These are phyloP conservation scores for Ooceraea biroi DNA, from an alignment of 1,140 invertebrate species.

Conservation along the genomic window DNA sequence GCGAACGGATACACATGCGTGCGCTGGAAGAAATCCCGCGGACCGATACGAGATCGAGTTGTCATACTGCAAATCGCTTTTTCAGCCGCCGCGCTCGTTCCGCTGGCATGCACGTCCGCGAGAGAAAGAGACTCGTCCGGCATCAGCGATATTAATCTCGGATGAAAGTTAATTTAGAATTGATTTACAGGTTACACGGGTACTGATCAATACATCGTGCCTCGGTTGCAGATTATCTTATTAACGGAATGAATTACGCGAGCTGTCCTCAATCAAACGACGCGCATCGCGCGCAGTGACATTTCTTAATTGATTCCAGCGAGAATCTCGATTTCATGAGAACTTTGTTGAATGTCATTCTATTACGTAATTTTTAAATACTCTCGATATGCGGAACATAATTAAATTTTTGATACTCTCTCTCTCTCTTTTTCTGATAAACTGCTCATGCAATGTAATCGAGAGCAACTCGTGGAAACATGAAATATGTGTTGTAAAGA, in stretches of 20 bases:
- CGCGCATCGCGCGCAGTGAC: neutral
- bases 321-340: neutral
- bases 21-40: conserved; percentile 45
- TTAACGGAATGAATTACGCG: conserved; percentile 44
- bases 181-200: conserved; percentile 58
- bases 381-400: no score
- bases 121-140: conserved; percentile 9
- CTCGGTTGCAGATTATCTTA: conserved; percentile 48
- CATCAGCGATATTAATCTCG: conserved; percentile 58
- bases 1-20: conserved; percentile 59
- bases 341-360: neutral
- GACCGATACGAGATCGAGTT: conserved; percentile 56
- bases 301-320: neutral
- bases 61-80: conserved; percentile 62
- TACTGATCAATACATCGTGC: conserved; percentile 35
- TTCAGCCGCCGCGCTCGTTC: conserved; percentile 35
- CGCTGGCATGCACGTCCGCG: neutral
- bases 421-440: no score
- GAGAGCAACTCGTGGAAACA: no score
- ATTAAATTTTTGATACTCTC: no score
- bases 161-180: conserved; percentile 62
- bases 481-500: no score
- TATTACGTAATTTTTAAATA: neutral
- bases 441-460: no score
- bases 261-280: neutral